phyloP scores from a whole-genome alignment of 2,113 vertebrate species.

The Rhinolophus sinicus region DNA sequence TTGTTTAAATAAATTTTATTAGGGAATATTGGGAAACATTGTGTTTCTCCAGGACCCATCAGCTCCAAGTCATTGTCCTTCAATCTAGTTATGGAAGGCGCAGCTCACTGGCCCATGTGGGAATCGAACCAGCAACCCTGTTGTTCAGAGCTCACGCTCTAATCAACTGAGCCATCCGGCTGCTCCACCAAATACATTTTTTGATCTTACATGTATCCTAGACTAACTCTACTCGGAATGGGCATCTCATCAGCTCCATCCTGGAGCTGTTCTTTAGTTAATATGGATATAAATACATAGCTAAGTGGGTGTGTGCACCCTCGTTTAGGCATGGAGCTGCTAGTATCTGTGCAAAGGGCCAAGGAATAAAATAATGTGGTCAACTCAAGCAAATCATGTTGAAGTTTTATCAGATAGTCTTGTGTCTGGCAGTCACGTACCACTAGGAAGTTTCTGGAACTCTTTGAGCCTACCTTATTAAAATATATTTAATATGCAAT shows the following conservation, averaged over 20 bases:
- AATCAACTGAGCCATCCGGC: too few relatives aligned
- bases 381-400: not conserved
- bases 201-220: not conserved
- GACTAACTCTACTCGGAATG: not conserved
- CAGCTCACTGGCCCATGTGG: too few relatives aligned
- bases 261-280: not conserved
- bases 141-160: too few relatives aligned
- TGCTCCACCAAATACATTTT: not conserved
- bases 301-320: not conserved
- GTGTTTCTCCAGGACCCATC: too few relatives aligned
- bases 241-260: not conserved
- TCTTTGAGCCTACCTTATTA: not conserved
- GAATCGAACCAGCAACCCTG: too few relatives aligned
- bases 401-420: not conserved
- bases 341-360: not conserved
- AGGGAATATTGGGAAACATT: too few relatives aligned
- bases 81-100: too few relatives aligned
- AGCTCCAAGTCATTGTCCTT: too few relatives aligned
- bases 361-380: not conserved
- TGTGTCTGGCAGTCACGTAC: not conserved
- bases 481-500: not conserved
- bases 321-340: not conserved
- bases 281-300: not conserved
- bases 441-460: not conserved
- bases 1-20: too few relatives aligned